Evolutionary conservation across 2,113 vertebrate genomes (phyloP), one percentile per base, ranked within the genome.

Genomic region (Paraplagusia blochii): DNA sequence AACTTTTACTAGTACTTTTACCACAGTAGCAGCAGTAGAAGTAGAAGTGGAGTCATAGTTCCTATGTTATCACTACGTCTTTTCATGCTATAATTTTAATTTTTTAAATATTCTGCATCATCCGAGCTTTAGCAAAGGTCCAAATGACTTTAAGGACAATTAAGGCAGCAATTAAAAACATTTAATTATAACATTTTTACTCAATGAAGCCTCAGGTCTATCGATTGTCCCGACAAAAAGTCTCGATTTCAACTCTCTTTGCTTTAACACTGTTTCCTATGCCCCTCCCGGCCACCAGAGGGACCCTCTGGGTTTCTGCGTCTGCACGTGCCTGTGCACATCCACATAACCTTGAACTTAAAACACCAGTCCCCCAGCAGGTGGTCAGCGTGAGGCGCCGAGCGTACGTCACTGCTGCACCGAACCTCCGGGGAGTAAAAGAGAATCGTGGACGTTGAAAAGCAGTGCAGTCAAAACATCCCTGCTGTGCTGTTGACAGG

Each of bases 331-430:
- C 76, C 48, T 17, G 49, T 69, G 68, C 68, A 51, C 64, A 19
- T 66, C 66, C 63, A 79, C 64, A 79, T 73, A 79, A 79, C 76
- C 75, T 75, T 67, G 61, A 76, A 69, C 72, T 67, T 57, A 62
- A 66, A 64, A 72, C 47, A 33, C 22, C 16, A 69, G 67, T 47
- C 57, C 54, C n/a, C 2, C 2, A 73, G 62, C 76, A 73, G 79
- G 79, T 76, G 79, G 76, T 29, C 48, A 34, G 54, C 76, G 76
- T 79, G 69, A 68, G 72, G 59, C n/a, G n/a, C 62, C 29, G 14
- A 6, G 47, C 49, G 57, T 7, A 15, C 45, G 38, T 59, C 77
- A 61, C 56, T 9, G 44, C 64, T 54, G 29, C 58, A 46, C 58
- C 11, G 36, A 51, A 40, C 64, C 68, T 72, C 65, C 42, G 46